These are phyloP conservation scores for Lichenostomus cassidix DNA, from an alignment of 2,113 vertebrate genomes.

Conservation along the genomic window DNA sequence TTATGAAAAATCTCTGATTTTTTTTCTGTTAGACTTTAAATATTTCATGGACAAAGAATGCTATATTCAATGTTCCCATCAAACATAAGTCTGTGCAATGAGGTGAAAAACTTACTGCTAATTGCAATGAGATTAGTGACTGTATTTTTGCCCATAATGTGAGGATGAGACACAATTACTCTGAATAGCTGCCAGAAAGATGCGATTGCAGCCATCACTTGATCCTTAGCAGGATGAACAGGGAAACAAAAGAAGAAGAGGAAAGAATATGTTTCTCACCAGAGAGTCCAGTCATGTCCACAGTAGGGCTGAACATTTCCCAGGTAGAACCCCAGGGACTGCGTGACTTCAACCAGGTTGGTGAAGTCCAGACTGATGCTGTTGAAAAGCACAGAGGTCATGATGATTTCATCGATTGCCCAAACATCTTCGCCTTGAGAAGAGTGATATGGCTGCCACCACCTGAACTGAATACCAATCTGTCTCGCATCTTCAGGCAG, in stretches of 20 bases:
- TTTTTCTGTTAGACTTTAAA: slow-evolving; percentile 36
- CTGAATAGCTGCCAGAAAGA: slow-evolving; percentile 24
- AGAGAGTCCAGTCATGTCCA: slow-evolving; percentile 95
- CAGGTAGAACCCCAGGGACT: slow-evolving; percentile 95
- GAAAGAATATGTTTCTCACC: slow-evolving; percentile 75
- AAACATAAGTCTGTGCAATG: slow-evolving; percentile 50
- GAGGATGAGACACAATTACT: slow-evolving; percentile 10
- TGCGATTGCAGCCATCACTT: slow-evolving; percentile 43
- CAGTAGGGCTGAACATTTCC: slow-evolving; percentile 97
- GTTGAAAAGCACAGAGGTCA: slow-evolving; percentile 96
- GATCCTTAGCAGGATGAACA: neutral
- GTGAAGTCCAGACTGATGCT: slow-evolving; percentile 97
- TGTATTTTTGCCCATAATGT: slow-evolving; percentile 27
- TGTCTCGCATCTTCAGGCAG: slow-evolving; percentile 89
- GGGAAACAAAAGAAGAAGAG: neutral
- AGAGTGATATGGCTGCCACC: slow-evolving; percentile 98
- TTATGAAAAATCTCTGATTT: slow-evolving; percentile 8
- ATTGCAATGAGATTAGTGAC: slow-evolving; percentile 59
- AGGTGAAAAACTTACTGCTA: slow-evolving; percentile 61
- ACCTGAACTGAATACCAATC: slow-evolving; percentile 95
- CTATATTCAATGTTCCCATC: slow-evolving; percentile 11
- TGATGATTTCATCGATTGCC: slow-evolving; percentile 97
- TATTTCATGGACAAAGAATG: slow-evolving; percentile 37
- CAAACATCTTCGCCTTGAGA: slow-evolving; percentile 93
- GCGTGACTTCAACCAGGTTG: slow-evolving; percentile 94